Percentiles rank a stretch among this genome's conserved stretches.
Evolutionary conservation across 2,797 vertebrate genomes (phyloP).

Genomic region (Chloroceryle inda): DNA sequence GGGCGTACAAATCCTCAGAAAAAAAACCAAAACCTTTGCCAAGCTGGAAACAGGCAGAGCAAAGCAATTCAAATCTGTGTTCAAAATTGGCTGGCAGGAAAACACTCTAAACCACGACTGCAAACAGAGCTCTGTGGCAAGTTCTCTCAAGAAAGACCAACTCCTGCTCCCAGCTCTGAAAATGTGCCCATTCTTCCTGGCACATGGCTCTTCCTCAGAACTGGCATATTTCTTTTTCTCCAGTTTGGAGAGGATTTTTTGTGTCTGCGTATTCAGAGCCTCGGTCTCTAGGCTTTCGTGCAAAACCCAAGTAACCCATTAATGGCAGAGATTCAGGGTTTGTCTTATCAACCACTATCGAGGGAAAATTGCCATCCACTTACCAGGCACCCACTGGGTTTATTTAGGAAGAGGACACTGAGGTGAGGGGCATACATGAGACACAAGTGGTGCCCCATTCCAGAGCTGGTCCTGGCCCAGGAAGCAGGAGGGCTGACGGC

Average conservation of each 20-base stretch:
- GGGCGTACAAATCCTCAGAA: not conserved
- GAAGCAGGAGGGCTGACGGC: accelerated
- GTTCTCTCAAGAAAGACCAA: not conserved
- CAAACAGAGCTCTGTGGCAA: accelerated
- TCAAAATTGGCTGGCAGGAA: not conserved
- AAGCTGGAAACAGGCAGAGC: not conserved
- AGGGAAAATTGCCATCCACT: not conserved
- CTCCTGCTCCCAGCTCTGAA: not conserved
- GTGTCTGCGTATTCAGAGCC: not conserved
- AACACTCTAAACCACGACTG: not conserved
- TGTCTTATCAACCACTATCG: not conserved
- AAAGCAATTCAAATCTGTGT: not conserved
- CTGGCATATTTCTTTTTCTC: not conserved
- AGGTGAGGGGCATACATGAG: accelerated
- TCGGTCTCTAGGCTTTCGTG: not conserved
- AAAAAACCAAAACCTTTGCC: not conserved
- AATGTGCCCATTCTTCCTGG: not conserved
- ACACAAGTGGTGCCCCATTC: accelerated
- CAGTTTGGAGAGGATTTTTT: not conserved
- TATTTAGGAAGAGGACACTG: not conserved
- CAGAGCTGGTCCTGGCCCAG: not conserved
- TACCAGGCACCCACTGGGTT: not conserved
- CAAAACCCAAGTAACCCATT: not conserved
- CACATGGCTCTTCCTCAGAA: not conserved
- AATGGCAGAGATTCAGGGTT: not conserved